Percentiles rank a stretch among this genome's conserved stretches.
Conservation (phyloP, 2,888 invertebrate genomes). For the Chromoteleia sp. region DNA sequence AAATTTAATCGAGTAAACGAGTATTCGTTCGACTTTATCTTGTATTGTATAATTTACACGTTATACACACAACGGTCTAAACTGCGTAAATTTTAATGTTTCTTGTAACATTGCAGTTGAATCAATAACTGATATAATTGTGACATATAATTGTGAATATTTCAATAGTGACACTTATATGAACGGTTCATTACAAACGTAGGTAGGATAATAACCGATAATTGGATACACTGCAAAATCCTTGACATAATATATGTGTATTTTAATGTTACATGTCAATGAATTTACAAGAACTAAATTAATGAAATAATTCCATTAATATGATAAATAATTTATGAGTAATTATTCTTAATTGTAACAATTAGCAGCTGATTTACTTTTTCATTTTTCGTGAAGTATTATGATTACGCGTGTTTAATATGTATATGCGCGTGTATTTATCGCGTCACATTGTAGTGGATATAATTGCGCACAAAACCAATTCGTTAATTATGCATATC, state of each 20-base stretch:
- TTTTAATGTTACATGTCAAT: not conserved
- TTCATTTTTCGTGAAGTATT: too few relatives aligned
- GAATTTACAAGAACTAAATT: not conserved
- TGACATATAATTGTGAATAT: not conserved
- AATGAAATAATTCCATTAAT: too few relatives aligned
- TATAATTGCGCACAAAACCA: slow-evolving; percentile 17
- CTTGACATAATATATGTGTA: not conserved
- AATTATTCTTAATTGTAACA: too few relatives aligned
- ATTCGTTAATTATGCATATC: slow-evolving; percentile 33
- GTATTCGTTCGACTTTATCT: too few relatives aligned
- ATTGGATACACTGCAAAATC: slow-evolving; percentile 3
- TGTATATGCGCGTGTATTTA: too few relatives aligned
- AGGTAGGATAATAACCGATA: slow-evolving; percentile 9
- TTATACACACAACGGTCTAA: too few relatives aligned
- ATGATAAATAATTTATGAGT: too few relatives aligned
- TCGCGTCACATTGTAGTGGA: not conserved
- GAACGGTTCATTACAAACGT: slow-evolving; percentile 1
- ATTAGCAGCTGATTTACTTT: too few relatives aligned
- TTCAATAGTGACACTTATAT: slow-evolving; percentile 11
- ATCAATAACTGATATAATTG: not conserved
- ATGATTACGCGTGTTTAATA: too few relatives aligned
- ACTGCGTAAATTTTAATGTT: too few relatives aligned
- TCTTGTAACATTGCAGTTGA: slow-evolving; percentile 43
- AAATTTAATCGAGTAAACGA: too few relatives aligned
- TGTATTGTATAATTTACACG: too few relatives aligned